Base-by-base conservation (phyloP, 1,140 invertebrate species). In the Euura lappo region DNA sequence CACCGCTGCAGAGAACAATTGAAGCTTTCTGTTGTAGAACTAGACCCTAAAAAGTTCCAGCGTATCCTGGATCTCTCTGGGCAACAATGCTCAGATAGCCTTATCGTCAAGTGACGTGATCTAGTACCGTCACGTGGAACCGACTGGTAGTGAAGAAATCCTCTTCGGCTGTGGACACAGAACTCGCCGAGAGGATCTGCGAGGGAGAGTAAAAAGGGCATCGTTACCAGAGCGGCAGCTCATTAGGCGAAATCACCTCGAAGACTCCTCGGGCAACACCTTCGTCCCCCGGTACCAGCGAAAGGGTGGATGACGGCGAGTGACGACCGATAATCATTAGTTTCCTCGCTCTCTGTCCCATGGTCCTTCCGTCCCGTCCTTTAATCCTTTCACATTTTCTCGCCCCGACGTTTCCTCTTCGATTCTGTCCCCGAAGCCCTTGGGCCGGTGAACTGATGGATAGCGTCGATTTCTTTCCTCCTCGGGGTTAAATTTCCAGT, bases 241-340 rank as follows among this genome's bases (percentile, higher is more conserved):
- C 80, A 80, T 82, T 82, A 82, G 78, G 74, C 76, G 72, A 69
- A 82, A 81, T 77, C 80, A 78, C 79, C 77, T 80, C 78, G 80
- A 79, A 81, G 81, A 80, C 79, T 78, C 72, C 77, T 66, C 74
- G 77, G 65, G 78, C 75, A 77, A 78, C 77, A 76, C 75, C 81
- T 80, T 79, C 68, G 47, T 65, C 51, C 43, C 64, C 72, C 64
- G 73, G 6, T 45, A n/a, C 28, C 1, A 28, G 69, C 51, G 43
- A 44, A 44, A 45, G 3, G 10, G 43, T 68, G 45, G 8, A 65
- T 64, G 69, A 65, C 60, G 65, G 71, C 66, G 45, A 73, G 65
- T 68, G 43, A 78, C 75, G 45, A 65, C 74, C 76, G 77, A 82
- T 80, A 80, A 79, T 80, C 79, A 81, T 81, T 82, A 81, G 45